Conservation (phyloP, 1,140 invertebrate species). For the Acyrthosiphon pisum region DNA sequence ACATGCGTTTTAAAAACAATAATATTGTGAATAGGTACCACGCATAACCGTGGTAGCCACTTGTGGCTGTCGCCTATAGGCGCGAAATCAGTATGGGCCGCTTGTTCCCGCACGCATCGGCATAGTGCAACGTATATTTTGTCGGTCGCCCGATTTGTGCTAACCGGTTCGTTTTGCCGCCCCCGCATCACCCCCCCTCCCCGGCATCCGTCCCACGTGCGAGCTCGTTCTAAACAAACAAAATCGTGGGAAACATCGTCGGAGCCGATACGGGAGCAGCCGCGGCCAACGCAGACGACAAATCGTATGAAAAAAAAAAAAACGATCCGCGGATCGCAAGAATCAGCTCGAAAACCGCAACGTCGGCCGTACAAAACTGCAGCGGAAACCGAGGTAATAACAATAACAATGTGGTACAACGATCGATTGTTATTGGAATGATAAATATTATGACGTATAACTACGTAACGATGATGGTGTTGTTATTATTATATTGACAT, state of each 20-base stretch:
- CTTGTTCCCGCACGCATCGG: neutral
- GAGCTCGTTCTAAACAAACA: neutral
- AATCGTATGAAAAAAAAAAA: neutral
- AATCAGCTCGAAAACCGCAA: conserved; percentile 14
- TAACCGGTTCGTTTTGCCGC: neutral
- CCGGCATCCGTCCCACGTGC: neutral
- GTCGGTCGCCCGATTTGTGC: neutral
- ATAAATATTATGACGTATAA: neutral
- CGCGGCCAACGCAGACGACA: neutral
- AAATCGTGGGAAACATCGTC: neutral
- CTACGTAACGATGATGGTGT: neutral
- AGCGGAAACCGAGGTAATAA: neutral
- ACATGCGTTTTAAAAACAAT: neutral
- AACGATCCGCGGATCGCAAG: neutral
- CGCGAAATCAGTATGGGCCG: neutral
- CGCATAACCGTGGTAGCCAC: neutral
- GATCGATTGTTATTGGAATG: neutral
- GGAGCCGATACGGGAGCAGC: neutral
- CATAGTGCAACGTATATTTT: neutral
- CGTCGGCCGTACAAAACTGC: neutral
- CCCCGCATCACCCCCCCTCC: neutral
- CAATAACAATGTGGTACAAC: too few species aligned
- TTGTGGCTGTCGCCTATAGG: neutral
- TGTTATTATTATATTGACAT: neutral
- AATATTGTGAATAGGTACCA: too few species aligned